A percentile compares a stretch with the other conserved stretches of the same genome.
These are phyloP conservation scores for Columba guinea DNA, from an alignment of 2,797 vertebrate species.

Conservation along the genomic window DNA sequence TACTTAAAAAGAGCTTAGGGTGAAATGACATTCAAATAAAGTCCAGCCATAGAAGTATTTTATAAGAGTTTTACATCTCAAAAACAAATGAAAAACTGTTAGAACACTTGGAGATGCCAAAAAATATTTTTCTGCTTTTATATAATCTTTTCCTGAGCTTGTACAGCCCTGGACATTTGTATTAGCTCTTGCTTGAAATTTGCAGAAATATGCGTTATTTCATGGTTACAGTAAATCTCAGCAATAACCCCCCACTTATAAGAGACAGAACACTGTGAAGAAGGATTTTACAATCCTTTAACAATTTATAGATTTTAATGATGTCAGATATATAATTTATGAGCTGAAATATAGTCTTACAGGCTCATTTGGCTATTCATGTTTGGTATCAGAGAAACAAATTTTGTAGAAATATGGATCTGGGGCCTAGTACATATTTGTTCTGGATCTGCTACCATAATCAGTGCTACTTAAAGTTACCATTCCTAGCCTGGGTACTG, in stretches of 20 bases:
- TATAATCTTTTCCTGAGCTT: background rate
- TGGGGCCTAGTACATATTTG: background rate
- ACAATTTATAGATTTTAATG: background rate
- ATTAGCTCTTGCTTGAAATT: background rate
- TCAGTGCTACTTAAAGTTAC: background rate
- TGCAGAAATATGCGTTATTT: background rate
- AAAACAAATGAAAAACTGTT: background rate
- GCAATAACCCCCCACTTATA: background rate
- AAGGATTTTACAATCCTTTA: background rate
- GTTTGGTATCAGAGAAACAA: background rate
- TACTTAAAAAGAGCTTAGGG: background rate
- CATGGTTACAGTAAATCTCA: background rate
- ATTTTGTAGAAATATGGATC: background rate
- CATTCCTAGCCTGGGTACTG: background rate
- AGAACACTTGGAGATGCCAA: background rate
- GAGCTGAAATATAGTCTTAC: background rate
- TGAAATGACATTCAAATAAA: background rate
- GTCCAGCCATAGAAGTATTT: background rate
- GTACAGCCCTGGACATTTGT: background rate
- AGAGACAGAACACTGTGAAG: background rate
- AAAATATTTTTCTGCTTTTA: background rate
- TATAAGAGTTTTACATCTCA: background rate
- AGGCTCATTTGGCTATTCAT: background rate
- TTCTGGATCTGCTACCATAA: background rate
- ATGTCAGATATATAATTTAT: background rate